Conservation (phyloP, 2,888 invertebrate genomes). For the Cryptus viduatorius region DNA sequence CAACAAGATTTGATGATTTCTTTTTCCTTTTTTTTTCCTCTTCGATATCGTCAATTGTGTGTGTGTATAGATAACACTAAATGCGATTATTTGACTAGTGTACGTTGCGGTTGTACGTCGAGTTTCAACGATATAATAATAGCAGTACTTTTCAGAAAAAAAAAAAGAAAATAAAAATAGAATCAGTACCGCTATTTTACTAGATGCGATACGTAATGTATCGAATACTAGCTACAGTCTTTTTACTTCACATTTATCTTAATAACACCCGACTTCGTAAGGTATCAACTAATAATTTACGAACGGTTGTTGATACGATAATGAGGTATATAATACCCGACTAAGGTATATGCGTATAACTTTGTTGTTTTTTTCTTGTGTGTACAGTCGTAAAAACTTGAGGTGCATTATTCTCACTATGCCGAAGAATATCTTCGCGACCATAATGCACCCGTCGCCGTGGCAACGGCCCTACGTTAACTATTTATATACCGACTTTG, state of each 20-base stretch:
- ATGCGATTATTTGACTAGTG: constrained; percentile 50
- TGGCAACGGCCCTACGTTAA: constrained; percentile 19
- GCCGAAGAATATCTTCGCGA: neutral
- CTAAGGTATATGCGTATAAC: constrained; percentile 46
- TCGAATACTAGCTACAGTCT: constrained; percentile 53
- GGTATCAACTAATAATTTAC: constrained; percentile 28
- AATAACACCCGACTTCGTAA: constrained; percentile 25
- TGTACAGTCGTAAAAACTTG: constrained; percentile 55
- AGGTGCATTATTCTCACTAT: constrained; percentile 40
- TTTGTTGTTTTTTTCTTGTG: constrained; percentile 28
- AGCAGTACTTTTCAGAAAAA: constrained; percentile 20
- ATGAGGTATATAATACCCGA: constrained; percentile 33
- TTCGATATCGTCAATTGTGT: constrained; percentile 21
- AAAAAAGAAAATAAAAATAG: neutral
- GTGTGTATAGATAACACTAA: constrained; percentile 30
- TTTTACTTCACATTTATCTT: constrained; percentile 51
- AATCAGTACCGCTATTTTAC: constrained; percentile 23
- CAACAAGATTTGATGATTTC: constrained; percentile 49
- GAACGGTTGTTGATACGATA: constrained; percentile 18
- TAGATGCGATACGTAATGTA: constrained; percentile 36
- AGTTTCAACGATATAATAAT: constrained; percentile 27
- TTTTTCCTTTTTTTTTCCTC: neutral
- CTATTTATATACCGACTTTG: constrained; percentile 11
- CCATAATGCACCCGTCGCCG: constrained; percentile 26
- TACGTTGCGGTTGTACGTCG: constrained; percentile 56